Evolutionary conservation across 2,113 vertebrate species (phyloP).

Genomic region (Drymodes brunneopygia): DNA sequence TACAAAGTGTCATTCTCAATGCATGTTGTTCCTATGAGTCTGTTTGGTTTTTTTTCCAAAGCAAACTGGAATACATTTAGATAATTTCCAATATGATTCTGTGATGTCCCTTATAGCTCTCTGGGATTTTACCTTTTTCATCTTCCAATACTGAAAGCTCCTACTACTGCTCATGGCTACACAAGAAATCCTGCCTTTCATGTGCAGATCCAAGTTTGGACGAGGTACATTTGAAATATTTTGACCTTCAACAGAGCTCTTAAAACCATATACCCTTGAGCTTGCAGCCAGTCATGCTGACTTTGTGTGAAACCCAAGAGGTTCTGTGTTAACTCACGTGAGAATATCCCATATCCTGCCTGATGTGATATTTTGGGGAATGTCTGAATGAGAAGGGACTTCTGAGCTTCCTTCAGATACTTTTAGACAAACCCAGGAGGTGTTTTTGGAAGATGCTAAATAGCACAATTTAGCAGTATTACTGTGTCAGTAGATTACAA

Average conservation of each 20-base stretch:
- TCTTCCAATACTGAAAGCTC: background rate
- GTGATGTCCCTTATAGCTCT: background rate
- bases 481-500: background rate
- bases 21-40: background rate
- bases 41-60: background rate
- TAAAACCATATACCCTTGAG: background rate
- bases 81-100: background rate
- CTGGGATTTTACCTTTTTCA: background rate
- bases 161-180: background rate
- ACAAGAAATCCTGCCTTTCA: background rate
- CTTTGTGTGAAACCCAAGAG: background rate
- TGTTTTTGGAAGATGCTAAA: conserved; percentile 29
- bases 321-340: background rate
- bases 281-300: background rate
- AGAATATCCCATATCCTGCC: background rate
- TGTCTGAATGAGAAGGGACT: background rate
- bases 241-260: background rate
- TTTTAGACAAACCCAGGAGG: background rate
- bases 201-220: background rate
- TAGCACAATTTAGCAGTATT: background rate
- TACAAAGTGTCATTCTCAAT: background rate
- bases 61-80: background rate
- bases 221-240: background rate
- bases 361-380: background rate
- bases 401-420: background rate